phyloP scores from a whole-genome alignment of 1,140 invertebrate species.

The Thaumatotibia leucotreta region DNA sequence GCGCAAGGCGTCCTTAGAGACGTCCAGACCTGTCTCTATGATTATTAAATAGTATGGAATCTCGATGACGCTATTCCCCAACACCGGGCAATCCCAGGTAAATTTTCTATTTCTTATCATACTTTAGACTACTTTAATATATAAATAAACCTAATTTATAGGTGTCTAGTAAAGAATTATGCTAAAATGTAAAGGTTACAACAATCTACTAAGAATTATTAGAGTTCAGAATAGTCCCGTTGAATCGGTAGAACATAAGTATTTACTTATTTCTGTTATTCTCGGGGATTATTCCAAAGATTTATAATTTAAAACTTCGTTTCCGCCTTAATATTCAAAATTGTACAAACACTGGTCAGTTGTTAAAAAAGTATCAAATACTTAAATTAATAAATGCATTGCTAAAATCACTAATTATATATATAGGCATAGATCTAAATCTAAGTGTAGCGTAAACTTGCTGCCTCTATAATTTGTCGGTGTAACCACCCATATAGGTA shows the following conservation, averaged over 20 bases:
- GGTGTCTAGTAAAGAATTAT: not conserved
- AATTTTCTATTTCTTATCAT: not conserved
- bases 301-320: conserved; percentile 11
- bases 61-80: not conserved
- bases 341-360: conserved; percentile 38
- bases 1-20: no score
- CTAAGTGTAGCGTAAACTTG: not conserved
- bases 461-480: conserved; percentile 6
- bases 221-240: conserved; percentile 67
- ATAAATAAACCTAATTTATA: conserved; percentile 25
- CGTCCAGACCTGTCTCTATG: no score
- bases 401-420: conserved; percentile 31
- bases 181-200: not conserved
- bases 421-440: conserved; percentile 15
- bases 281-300: conserved; percentile 66
- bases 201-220: conserved; percentile 13
- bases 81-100: not conserved
- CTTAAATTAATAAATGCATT: conserved; percentile 55
- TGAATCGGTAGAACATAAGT: conserved; percentile 32
- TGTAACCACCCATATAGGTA: conserved; percentile 7
- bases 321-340: conserved; percentile 25
- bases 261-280: conserved; percentile 26
- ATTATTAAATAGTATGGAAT: no score
- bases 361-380: conserved; percentile 15
- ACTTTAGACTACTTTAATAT: conserved; percentile 12